Percentiles rank a stretch among this genome's conserved stretches.
Conservation (phyloP, 2,888 invertebrate genomes). For the Temnothorax rugatulus region DNA sequence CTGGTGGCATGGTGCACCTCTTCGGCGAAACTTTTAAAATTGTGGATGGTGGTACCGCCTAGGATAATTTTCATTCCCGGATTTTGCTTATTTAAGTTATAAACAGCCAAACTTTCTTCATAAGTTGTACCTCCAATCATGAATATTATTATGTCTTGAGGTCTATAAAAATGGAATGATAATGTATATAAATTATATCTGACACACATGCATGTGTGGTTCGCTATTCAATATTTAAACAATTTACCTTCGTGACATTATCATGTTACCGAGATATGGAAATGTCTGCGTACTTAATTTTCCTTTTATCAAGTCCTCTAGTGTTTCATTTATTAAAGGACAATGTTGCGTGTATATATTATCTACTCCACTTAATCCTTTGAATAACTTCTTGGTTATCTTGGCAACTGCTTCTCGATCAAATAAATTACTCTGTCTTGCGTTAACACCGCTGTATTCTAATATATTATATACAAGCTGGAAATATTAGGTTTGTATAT, state of each 20-base stretch:
- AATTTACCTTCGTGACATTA: constrained; percentile 87
- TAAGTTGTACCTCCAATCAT: constrained; percentile 98
- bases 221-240: constrained; percentile 56
- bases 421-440: constrained; percentile 94
- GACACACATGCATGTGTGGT: background rate
- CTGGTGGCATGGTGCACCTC: constrained; percentile 91
- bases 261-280: constrained; percentile 91
- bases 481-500: constrained; percentile 54
- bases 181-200: constrained; percentile 3
- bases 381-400: constrained; percentile 96
- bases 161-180: constrained; percentile 86
- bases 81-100: constrained; percentile 92
- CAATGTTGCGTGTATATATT: constrained; percentile 99
- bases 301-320: constrained; percentile 97
- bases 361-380: constrained; percentile 97
- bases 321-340: constrained; percentile 95
- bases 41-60: constrained; percentile 97
- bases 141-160: constrained; percentile 98
- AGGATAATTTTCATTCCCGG: constrained; percentile 92
- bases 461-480: constrained; percentile 90
- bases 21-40: constrained; percentile 93
- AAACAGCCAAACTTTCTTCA: constrained; percentile 96
- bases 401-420: constrained; percentile 94
- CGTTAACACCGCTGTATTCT: constrained; percentile 95
- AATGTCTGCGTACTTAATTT: constrained; percentile 94